Evolutionary conservation across 2,113 vertebrate genomes (phyloP), one percentile per base, ranked within the genome.

Genomic region (Numenius arquata): DNA sequence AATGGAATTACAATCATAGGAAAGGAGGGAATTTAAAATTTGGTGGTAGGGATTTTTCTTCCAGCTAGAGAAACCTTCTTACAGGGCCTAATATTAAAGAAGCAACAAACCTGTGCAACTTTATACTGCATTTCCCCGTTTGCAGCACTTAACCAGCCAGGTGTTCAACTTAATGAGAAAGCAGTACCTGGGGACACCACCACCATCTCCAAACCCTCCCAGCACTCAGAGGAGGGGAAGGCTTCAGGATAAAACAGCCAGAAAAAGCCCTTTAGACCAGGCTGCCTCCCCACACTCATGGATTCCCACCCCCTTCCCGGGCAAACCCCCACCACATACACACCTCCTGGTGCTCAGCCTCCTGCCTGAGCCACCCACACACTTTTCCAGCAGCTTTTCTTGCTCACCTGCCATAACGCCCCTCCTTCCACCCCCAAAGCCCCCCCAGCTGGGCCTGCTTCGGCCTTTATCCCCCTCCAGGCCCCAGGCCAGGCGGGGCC

Each of bases 381-480:
- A 27, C 13, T 10, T 13, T 22, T 15, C 2, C 45, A 72, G n/a
- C 29, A 56, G 19, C 27, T 5, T 48, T 43, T 14, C 34, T 36
- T 6, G 8, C 41, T 22, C 21, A 2, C 8, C n/a, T 52, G 9
- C 75, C 32, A 4, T 1, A 19, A 10, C 11, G 9, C 4, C 8
- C 4, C 11, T 14, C 15, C 61, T 27, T 29, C 15, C 45, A 13
- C 0, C 4, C 19, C 25, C 36, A 4, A 2, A 0, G 15, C 30
- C 9, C 30, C 30, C 12, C 25, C 41, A 32, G 5, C 47, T 2
- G 5, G 5, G 19, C 4, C 50, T 53, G n/a, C 32, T 48, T 20
- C 29, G 66, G 8, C 29, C 6, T 61, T 32, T 36, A 3, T 19
- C 50, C 26, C 25, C 34, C 34, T 4, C 17, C 48, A 77, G 53